These are phyloP conservation scores for Misgurnus mizolepis DNA, from an alignment of 2,113 vertebrate genomes.

Conservation along the genomic window DNA sequence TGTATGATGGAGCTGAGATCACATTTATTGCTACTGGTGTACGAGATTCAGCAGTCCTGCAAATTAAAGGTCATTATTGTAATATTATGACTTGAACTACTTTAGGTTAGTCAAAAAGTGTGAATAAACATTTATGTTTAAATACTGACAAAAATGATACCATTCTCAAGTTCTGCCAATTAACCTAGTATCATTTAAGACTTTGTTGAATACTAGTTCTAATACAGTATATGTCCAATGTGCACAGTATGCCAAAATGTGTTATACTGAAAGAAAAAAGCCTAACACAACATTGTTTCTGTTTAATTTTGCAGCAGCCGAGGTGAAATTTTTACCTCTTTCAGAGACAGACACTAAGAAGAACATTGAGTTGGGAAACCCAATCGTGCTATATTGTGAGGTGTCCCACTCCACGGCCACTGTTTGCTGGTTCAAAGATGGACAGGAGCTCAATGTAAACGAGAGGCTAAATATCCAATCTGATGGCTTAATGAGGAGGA, in stretches of 20 bases:
- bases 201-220: too few relatives aligned
- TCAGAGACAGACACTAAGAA: constrained; percentile 67
- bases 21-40: constrained; percentile 81
- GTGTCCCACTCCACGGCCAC: constrained; percentile 65
- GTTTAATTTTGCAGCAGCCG: constrained; percentile 60
- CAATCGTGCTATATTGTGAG: constrained; percentile 77
- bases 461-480: constrained; percentile 72
- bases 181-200: too few relatives aligned
- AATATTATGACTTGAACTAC: neutral
- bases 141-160: too few relatives aligned
- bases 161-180: too few relatives aligned
- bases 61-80: constrained; percentile 77
- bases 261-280: too few relatives aligned
- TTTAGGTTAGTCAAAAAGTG: neutral
- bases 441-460: constrained; percentile 57
- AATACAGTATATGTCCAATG: too few relatives aligned
- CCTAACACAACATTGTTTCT: neutral
- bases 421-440: constrained; percentile 75
- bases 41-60: constrained; percentile 77
- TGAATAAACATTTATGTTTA: neutral
- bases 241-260: too few relatives aligned
- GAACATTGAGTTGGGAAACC: constrained; percentile 60
- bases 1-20: constrained; percentile 75
- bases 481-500: constrained; percentile 74
- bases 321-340: constrained; percentile 67